Evolutionary conservation across 2,888 invertebrate genomes (phyloP).

Genomic region (Acronicta aceris): DNA sequence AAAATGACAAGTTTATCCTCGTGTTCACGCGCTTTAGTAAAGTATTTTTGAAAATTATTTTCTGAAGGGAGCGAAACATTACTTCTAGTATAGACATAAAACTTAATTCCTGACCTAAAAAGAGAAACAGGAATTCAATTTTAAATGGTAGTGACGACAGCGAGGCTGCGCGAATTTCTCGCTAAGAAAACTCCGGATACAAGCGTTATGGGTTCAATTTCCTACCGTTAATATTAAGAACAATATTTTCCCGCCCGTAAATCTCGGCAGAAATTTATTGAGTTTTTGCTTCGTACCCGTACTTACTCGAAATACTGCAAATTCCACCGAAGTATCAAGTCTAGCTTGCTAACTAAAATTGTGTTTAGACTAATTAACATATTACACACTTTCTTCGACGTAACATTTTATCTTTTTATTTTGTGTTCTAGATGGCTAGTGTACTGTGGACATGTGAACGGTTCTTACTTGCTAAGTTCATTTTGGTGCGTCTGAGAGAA

Average conservation of each 20-base stretch:
- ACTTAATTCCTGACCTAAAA: slow-evolving; percentile 24
- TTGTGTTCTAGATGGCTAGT: slow-evolving; percentile 38
- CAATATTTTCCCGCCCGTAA: slow-evolving; percentile 25
- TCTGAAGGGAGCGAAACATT: slow-evolving; percentile 11
- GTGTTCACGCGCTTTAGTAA: background rate
- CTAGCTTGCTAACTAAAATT: slow-evolving; percentile 20
- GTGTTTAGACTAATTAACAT: slow-evolving; percentile 18
- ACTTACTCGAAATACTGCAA: slow-evolving; percentile 13
- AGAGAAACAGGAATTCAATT: slow-evolving; percentile 24
- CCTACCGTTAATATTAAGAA: slow-evolving; percentile 27
- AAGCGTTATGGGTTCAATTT: slow-evolving; percentile 28
- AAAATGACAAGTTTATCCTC: background rate
- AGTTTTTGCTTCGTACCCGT: slow-evolving; percentile 9
- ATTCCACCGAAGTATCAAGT: slow-evolving; percentile 20
- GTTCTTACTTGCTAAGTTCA: slow-evolving; percentile 14
- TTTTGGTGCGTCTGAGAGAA: too few species aligned
- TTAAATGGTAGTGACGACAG: slow-evolving; percentile 9
- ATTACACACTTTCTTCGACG: slow-evolving; percentile 37
- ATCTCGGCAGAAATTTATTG: slow-evolving; percentile 27
- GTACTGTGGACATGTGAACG: slow-evolving; percentile 33
- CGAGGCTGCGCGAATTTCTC: slow-evolving; percentile 10
- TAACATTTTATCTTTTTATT: slow-evolving; percentile 28
- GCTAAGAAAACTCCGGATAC: slow-evolving; percentile 18
- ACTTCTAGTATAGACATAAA: slow-evolving; percentile 7
- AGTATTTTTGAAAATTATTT: slow-evolving; percentile 8